Percentiles rank a stretch among this genome's conserved stretches.
Evolutionary conservation across 2,888 invertebrate species (phyloP).

Genomic region (Phanerotoma sp.): DNA sequence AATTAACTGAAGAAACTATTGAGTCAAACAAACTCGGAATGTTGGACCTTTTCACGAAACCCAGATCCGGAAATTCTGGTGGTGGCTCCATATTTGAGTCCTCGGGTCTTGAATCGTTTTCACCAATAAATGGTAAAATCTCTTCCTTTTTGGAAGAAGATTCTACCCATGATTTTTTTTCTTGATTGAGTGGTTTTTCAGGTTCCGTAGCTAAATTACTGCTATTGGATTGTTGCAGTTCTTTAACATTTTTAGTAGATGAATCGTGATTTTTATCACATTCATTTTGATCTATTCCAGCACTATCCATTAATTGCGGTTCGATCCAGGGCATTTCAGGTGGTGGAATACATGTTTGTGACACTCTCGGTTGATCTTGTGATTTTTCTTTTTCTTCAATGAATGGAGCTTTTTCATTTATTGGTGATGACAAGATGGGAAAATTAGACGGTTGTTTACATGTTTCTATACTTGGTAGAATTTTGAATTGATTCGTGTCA

Average conservation of each 20-base stretch:
- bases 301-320: conserved; percentile 22
- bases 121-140: conserved; percentile 51
- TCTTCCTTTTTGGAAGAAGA: conserved; percentile 36
- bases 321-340: conserved; percentile 43
- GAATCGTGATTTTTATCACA: not conserved
- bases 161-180: conserved; percentile 7
- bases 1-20: too few species aligned
- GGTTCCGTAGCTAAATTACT: too few species aligned
- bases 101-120: conserved; percentile 51
- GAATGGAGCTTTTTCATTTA: not conserved
- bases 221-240: too few species aligned
- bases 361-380: not conserved
- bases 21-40: too few species aligned
- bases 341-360: conserved; percentile 26
- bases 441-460: too few species aligned
- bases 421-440: too few species aligned
- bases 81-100: conserved; percentile 54
- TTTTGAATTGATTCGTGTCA: too few species aligned
- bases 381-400: conserved; percentile 14
- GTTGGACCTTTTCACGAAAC: conserved; percentile 35
- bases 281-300: conserved; percentile 1
- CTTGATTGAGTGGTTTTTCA: not conserved
- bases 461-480: too few species aligned
- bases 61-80: conserved; percentile 50
- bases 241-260: not conserved